These are phyloP conservation scores for Cheiracanthium punctorium DNA, from an alignment of 2,888 invertebrate genomes.

Conservation along the genomic window DNA sequence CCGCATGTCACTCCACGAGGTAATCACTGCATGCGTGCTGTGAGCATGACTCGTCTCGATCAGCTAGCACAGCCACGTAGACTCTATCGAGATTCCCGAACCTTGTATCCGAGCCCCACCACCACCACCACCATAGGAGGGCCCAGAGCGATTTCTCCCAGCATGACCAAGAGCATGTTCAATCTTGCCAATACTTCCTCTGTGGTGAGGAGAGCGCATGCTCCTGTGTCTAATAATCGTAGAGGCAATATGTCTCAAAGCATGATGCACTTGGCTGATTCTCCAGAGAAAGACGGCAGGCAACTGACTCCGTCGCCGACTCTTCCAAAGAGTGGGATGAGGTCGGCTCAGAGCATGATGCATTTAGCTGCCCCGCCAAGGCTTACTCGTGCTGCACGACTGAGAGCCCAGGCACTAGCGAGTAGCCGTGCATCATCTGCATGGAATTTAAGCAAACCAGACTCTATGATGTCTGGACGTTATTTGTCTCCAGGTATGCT, in stretches of 20 bases:
- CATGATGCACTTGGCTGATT: constrained; percentile 70
- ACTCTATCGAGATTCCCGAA: constrained; percentile 58
- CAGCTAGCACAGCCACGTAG: constrained; percentile 84
- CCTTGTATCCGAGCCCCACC: constrained; percentile 6
- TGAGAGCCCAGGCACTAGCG: constrained; percentile 69
- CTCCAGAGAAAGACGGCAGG: constrained; percentile 19
- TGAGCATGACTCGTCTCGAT: constrained; percentile 95
- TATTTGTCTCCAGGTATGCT: constrained; percentile 57
- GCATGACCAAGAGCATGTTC: constrained; percentile 70
- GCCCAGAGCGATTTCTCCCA: constrained; percentile 53
- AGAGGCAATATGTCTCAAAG: constrained; percentile 64
- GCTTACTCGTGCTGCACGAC: constrained; percentile 71
- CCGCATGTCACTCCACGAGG: constrained; percentile 54
- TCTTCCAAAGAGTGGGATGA: constrained; percentile 18
- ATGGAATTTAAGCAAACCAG: constrained; percentile 59
- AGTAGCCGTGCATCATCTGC: constrained; percentile 46
- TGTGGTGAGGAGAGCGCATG: background rate
- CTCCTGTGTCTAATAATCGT: background rate
- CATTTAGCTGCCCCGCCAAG: constrained; percentile 60
- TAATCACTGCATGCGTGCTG: constrained; percentile 80
- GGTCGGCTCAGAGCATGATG: constrained; percentile 66
- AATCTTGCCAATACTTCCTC: constrained; percentile 53
- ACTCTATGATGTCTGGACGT: constrained; percentile 5
- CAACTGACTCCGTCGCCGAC: constrained; percentile 33
- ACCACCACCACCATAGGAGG: constrained; percentile 9